Conservation (phyloP, 2,888 invertebrate genomes). For the Netelia melanura region DNA sequence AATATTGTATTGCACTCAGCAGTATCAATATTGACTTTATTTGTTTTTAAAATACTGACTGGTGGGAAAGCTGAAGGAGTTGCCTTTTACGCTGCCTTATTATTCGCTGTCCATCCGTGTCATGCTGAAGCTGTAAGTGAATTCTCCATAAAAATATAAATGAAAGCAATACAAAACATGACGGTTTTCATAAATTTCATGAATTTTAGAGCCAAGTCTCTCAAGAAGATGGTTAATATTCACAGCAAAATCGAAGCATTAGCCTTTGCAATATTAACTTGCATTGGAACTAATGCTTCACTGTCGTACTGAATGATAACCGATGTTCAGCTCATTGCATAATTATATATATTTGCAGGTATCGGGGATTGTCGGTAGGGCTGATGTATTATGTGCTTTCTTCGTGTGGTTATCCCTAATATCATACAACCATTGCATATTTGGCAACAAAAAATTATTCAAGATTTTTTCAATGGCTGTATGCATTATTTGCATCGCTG, state of each 20-base stretch:
- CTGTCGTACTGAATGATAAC: too few relatives aligned
- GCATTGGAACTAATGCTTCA: too few relatives aligned
- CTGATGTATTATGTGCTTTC: constrained; percentile 94
- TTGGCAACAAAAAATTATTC: constrained; percentile 62
- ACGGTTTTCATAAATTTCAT: too few relatives aligned
- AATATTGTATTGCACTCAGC: constrained; percentile 91
- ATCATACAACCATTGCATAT: constrained; percentile 86
- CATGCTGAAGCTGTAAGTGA: constrained; percentile 94
- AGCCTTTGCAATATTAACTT: too few relatives aligned
- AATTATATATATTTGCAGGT: constrained; percentile 85
- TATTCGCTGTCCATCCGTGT: constrained; percentile 97
- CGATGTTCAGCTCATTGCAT: neutral
- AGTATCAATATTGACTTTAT: constrained; percentile 86
- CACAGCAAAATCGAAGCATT: too few relatives aligned
- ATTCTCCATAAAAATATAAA: neutral
- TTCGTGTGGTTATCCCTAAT: constrained; percentile 91
- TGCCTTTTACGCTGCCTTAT: constrained; percentile 88
- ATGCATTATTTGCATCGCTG: constrained; percentile 85
- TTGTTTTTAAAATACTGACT: constrained; percentile 85
- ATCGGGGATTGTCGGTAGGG: constrained; percentile 96
- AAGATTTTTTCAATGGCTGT: constrained; percentile 67
- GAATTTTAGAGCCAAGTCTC: too few relatives aligned
- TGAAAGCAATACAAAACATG: neutral
- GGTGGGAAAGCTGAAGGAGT: constrained; percentile 79
- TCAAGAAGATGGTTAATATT: too few relatives aligned